Evolutionary conservation across 2,113 vertebrate genomes (phyloP).

Genomic region (Callipepla squamata): DNA sequence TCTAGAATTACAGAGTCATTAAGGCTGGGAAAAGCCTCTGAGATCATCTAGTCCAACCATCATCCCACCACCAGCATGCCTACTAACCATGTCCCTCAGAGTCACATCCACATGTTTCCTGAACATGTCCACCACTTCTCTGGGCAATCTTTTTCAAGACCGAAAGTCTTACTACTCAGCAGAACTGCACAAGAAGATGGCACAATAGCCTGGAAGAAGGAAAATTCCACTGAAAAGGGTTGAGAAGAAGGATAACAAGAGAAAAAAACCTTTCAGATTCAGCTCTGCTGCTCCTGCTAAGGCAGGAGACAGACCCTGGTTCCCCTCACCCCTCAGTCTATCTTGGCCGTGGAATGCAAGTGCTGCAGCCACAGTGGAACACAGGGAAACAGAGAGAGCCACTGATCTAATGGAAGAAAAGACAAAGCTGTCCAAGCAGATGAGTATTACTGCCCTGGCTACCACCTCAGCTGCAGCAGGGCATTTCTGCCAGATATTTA

Average conservation of each 20-base stretch:
- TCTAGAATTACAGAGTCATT: background rate
- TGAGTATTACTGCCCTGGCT: conserved; percentile 47
- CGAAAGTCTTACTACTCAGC: background rate
- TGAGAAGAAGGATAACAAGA: background rate
- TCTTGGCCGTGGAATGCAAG: conserved; percentile 1
- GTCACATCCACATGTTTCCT: background rate
- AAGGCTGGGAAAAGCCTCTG: background rate
- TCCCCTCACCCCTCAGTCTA: background rate
- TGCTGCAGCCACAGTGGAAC: background rate
- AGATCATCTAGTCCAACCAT: background rate
- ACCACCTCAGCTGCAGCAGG: background rate
- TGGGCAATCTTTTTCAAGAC: background rate
- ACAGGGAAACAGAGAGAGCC: background rate
- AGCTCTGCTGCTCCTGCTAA: background rate
- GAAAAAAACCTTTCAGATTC: background rate
- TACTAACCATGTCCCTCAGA: background rate
- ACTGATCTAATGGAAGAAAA: conserved; percentile 57
- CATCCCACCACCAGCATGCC: background rate
- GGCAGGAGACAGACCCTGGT: background rate
- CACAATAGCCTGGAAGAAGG: background rate
- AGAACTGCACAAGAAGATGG: background rate
- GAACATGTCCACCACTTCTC: background rate
- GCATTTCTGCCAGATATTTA: conserved; percentile 10
- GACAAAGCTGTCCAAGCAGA: background rate
- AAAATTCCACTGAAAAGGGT: background rate